Conservation (phyloP, 2,888 invertebrate species). For the Loripinus fragilis region DNA sequence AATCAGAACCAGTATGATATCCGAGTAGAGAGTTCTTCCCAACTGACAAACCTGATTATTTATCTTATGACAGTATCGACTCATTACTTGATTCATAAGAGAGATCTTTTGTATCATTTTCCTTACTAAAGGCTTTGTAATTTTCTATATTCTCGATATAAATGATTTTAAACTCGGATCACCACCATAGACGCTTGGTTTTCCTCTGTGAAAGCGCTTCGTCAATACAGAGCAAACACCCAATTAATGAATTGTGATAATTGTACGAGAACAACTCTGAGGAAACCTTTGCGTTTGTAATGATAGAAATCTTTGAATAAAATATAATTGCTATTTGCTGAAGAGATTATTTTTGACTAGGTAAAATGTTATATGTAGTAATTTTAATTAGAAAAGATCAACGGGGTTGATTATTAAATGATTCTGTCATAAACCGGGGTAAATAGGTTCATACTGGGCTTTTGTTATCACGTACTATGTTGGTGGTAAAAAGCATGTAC, state of each 20-base stretch:
- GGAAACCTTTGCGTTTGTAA: slow-evolving; percentile 1
- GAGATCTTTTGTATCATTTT: slow-evolving; percentile 19
- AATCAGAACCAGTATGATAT: slow-evolving; percentile 3
- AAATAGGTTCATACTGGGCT: slow-evolving; percentile 16
- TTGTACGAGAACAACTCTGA: not conserved
- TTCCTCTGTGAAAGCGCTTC: not conserved
- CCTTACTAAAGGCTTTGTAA: not conserved
- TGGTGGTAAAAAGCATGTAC: not conserved
- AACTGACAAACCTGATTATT: slow-evolving; percentile 23
- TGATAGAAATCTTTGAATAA: slow-evolving; percentile 18
- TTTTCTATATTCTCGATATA: not conserved
- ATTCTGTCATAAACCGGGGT: slow-evolving; percentile 18
- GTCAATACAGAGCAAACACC: slow-evolving; percentile 10
- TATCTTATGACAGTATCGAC: slow-evolving; percentile 17
- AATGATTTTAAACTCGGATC: slow-evolving; percentile 1
- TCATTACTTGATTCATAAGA: slow-evolving; percentile 12
- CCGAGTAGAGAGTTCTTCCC: slow-evolving; percentile 6
- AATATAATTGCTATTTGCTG: slow-evolving; percentile 16
- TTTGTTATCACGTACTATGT: not conserved
- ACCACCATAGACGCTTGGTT: slow-evolving; percentile 1
- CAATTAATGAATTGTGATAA: slow-evolving; percentile 17
- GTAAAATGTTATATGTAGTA: slow-evolving; percentile 20
- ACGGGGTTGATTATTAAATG: slow-evolving; percentile 15
- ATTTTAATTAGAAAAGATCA: slow-evolving; percentile 20
- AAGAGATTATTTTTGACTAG: slow-evolving; percentile 18